Base-by-base conservation (phyloP, 1,140 invertebrate genomes). In the Parasteatoda tepidariorum region DNA sequence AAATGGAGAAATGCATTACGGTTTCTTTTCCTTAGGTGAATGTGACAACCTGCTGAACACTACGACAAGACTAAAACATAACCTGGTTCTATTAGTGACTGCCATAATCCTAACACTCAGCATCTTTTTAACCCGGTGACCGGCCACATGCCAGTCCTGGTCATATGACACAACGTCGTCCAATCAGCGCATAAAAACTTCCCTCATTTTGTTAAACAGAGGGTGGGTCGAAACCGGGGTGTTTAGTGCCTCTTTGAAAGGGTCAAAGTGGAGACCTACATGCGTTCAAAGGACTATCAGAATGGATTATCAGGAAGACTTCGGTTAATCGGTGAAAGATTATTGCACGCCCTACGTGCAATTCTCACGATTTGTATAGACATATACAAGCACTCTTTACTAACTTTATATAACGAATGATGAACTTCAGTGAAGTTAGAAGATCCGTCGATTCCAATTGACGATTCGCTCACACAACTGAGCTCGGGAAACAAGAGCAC, bases 21-120 rank as follows among this genome's bases (percentile, higher is more conserved):
- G 24, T 57, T 61, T 74, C 31, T 74, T 57, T 61, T 6, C 73
- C 73, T 73, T 66, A 83, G 79, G 79, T 83, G 79, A 83, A 66
- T 83, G 79, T 22, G 79, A 83, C 79, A 74, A 83, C 79, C 73
- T 71, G 68, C 79, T 83, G 79, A 83, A 83, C 61, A 66, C 68
- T 83, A 73, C 79, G 9, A 26, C 79, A 13, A 62, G 68, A 31
- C 68, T 73, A 83, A 83, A 83, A 83, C 18, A 26, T n/a, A n/a
- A 57, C 24, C 31, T 57, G 78, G 64, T 59, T 71, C 66, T 82
- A 24, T 55, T 82, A 54, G 66, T 82, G 75, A 70, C 66, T 22
- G 78, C 78, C 13, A 54, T 57, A 26, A 31, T 64, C n/a, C 59
- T 83, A 34, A 55, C 66, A n/a, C 68, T 83, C 68, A 48, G 68